Conservation (phyloP, 2,797 vertebrate genomes). For the Moxostoma hubbsi region DNA sequence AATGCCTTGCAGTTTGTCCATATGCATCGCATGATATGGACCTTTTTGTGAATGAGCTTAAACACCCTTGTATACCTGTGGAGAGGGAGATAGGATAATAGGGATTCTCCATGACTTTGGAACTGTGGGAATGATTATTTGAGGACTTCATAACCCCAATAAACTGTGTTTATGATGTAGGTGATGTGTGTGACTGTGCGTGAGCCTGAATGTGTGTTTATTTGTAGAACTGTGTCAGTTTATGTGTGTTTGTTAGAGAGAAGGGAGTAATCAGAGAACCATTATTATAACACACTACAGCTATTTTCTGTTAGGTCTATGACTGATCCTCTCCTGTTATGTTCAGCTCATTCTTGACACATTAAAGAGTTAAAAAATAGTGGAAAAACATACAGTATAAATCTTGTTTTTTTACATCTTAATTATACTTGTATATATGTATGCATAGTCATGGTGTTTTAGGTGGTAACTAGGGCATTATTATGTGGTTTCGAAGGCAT, state of each 20-base stretch:
- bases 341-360: too few species aligned
- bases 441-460: too few species aligned
- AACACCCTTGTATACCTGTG: constrained; percentile 10
- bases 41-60: constrained; percentile 44
- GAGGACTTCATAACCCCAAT: constrained; percentile 28
- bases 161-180: constrained; percentile 11
- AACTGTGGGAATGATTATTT: constrained; percentile 41
- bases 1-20: constrained; percentile 19
- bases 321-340: neutral
- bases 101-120: constrained; percentile 37
- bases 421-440: too few species aligned
- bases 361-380: too few species aligned
- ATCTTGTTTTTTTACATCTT: too few species aligned
- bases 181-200: neutral
- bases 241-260: neutral
- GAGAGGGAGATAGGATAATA: constrained; percentile 27
- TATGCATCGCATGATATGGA: constrained; percentile 5
- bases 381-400: too few species aligned
- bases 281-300: constrained; percentile 11
- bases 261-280: neutral
- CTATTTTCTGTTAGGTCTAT: constrained; percentile 26
- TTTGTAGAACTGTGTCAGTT: neutral
- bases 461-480: too few species aligned
- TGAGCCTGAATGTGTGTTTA: neutral
- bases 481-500: too few species aligned